Percentiles rank a stretch among this genome's conserved stretches.
These are phyloP conservation scores for Myxocyprinus asiaticus DNA, from an alignment of 2,113 vertebrate genomes.

Conservation along the genomic window DNA sequence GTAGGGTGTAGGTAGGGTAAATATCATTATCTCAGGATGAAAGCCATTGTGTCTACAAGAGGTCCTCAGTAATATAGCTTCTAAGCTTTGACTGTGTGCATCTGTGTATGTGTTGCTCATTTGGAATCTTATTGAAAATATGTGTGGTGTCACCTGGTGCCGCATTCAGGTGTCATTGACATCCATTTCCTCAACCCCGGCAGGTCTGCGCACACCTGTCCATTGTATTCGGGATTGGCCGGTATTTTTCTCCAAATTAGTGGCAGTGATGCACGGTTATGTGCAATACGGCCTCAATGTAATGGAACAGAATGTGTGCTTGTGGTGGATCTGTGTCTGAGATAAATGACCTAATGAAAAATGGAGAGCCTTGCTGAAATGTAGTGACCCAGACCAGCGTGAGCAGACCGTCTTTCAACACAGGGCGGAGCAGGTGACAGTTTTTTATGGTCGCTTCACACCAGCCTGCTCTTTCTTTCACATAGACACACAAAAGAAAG, in stretches of 20 bases:
- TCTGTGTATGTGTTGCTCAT: not conserved
- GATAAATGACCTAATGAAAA: slow-evolving; percentile 66
- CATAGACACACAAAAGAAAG: not conserved
- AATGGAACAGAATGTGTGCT: slow-evolving; percentile 28
- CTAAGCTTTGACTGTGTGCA: no score
- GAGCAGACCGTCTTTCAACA: not conserved
- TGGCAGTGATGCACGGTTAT: slow-evolving; percentile 24
- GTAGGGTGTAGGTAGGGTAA: no score
- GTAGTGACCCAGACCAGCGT: slow-evolving; percentile 1
- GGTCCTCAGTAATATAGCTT: no score
- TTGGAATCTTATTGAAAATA: slow-evolving; percentile 28
- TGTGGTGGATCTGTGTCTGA: not conserved
- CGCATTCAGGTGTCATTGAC: not conserved
- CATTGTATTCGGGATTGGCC: not conserved
- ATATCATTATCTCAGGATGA: no score
- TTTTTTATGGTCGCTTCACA: slow-evolving; percentile 4
- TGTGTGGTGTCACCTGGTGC: slow-evolving; percentile 3
- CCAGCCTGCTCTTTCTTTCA: not conserved
- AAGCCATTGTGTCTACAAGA: no score
- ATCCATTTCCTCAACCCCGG: not conserved
- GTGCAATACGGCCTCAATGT: not conserved
- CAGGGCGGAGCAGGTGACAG: slow-evolving; percentile 10
- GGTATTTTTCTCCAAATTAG: slow-evolving; percentile 1
- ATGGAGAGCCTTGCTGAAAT: slow-evolving; percentile 49
- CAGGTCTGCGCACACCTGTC: not conserved